These are phyloP conservation scores for Trichechus manatus DNA, from an alignment of 2,113 vertebrate species.

Conservation along the genomic window DNA sequence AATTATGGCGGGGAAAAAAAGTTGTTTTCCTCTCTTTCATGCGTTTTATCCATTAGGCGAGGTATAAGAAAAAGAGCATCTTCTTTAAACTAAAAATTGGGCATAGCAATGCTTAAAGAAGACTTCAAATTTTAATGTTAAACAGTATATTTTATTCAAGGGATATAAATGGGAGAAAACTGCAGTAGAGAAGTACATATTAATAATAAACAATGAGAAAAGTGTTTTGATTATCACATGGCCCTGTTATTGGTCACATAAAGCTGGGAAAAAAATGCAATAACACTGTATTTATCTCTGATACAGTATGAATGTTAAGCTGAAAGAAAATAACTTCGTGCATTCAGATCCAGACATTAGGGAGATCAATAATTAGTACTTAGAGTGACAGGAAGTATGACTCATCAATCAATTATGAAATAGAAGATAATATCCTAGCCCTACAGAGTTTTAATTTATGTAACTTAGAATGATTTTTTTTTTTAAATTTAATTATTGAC, in stretches of 20 bases:
- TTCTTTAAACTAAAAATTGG: neutral
- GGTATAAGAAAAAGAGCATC: neutral
- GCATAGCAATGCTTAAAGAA: conserved; percentile 33
- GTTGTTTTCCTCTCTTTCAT: neutral
- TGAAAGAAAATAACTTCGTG: conserved; percentile 13
- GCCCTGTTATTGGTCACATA: neutral
- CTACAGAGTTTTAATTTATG: conserved; percentile 32
- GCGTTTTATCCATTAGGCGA: conserved; percentile 1
- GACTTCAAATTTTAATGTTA: conserved; percentile 63
- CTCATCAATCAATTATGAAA: conserved; percentile 33
- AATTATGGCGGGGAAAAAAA: neutral
- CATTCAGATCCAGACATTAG: neutral
- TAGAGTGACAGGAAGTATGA: conserved; percentile 43
- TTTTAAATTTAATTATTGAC: neutral
- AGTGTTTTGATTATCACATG: conserved; percentile 9
- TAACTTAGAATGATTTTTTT: conserved; percentile 47
- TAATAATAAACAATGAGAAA: conserved; percentile 39
- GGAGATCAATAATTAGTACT: conserved; percentile 35
- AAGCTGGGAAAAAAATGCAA: neutral
- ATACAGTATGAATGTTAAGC: neutral
- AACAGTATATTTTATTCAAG: conserved; percentile 60
- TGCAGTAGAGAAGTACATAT: neutral
- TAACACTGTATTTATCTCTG: neutral
- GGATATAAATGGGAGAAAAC: conserved; percentile 15
- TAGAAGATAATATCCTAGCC: neutral